Base-by-base conservation (phyloP, 2,888 invertebrate species). In the Nymphalis urticae region DNA sequence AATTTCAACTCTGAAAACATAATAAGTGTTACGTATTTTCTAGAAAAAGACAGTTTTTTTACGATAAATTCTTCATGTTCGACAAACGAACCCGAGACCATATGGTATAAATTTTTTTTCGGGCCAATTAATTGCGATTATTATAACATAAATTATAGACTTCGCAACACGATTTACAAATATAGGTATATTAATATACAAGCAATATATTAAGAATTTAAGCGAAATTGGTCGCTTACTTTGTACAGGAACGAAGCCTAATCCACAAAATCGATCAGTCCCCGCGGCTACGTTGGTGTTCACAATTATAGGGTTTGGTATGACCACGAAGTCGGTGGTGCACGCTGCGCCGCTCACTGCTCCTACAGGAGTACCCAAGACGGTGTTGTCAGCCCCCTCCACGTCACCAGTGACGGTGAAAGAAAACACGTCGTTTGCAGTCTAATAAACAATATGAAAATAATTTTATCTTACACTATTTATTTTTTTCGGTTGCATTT, bases 251-350 rank as follows among this genome's bases (percentile, higher is more conserved):
- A 94, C 91, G 76, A 97, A 94, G 5, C 95, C 95, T 69, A 95
- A 89, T 0, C 97, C 96, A 80, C 97, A 97, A 87, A 96, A 96
- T 56, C 97, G 92, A 79, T 97, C 97, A 2, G 93, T 93, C 70
- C 92, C 88, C 56, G 85, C 83, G 10, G 79, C 79, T 58, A 82
- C 83, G 59, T 92, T 92, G 17, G 91, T 92, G 54, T 93, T 81
- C 0, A 76, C 82, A 21, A 87, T 84, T 0, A 77, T 84, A 0
- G 96, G 95, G 84, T 95, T 94, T 3, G 97, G 95, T 76, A 97
- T 95, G 6, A 96, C 94, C 13, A 97, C 94, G 79, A 95, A 97
- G 87, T 97, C 97, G 0, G 95, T 95, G 59, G 92, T 94, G 79
- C 97, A 97, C 1, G 87, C 89, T 10, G 86, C 90, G 54, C 94